Conservation (phyloP, 2,888 invertebrate genomes). For the Synergus laeviventris region DNA sequence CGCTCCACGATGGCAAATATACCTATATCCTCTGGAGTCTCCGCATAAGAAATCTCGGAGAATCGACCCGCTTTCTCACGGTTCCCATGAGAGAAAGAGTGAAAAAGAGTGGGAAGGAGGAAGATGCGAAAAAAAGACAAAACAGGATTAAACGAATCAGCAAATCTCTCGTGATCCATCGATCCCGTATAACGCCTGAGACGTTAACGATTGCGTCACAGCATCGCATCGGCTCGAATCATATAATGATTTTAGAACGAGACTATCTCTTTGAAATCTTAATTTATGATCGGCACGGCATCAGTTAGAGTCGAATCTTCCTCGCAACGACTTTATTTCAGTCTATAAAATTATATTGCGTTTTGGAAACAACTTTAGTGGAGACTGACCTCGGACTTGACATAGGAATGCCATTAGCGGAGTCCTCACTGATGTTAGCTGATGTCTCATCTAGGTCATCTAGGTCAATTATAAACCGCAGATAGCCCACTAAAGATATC, state of each 20-base stretch:
- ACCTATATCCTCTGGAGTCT: slow-evolving; percentile 57
- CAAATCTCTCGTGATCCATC: slow-evolving; percentile 57
- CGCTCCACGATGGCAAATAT: slow-evolving; percentile 61
- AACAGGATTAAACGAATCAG: slow-evolving; percentile 48
- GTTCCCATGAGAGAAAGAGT: slow-evolving; percentile 56
- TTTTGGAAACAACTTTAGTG: slow-evolving; percentile 20
- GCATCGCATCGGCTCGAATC: slow-evolving; percentile 16
- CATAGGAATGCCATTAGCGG: slow-evolving; percentile 11
- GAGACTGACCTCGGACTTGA: slow-evolving; percentile 14
- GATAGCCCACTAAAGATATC: slow-evolving; percentile 40
- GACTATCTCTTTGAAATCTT: slow-evolving; percentile 40
- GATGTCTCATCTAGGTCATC: slow-evolving; percentile 17
- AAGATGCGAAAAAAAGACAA: slow-evolving; percentile 48
- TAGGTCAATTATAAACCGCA: not conserved
- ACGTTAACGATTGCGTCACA: slow-evolving; percentile 35
- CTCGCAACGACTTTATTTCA: slow-evolving; percentile 33
- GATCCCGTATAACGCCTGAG: slow-evolving; percentile 53
- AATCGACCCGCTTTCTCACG: slow-evolving; percentile 69
- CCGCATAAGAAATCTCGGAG: slow-evolving; percentile 63
- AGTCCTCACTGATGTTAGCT: slow-evolving; percentile 5
- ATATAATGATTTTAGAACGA: slow-evolving; percentile 37
- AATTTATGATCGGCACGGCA: slow-evolving; percentile 30
- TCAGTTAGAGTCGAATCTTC: slow-evolving; percentile 17
- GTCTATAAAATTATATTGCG: slow-evolving; percentile 36
- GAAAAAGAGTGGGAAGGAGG: slow-evolving; percentile 40